Evolutionary conservation across 1,140 invertebrate species (phyloP).

Genomic region (Hyles vespertilio): DNA sequence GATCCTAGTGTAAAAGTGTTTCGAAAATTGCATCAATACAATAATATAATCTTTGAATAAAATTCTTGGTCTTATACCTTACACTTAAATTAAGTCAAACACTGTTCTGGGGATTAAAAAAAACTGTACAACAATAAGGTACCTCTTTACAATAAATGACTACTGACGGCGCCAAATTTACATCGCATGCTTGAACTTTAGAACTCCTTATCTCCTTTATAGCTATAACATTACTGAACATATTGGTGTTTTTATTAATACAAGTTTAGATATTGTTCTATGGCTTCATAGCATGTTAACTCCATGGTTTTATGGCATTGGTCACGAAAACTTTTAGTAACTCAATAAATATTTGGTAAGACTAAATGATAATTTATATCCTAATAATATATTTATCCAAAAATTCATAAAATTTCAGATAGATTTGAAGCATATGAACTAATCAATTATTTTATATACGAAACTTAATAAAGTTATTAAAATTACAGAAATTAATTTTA

Average conservation of each 20-base stretch:
- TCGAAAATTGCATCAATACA: constrained; percentile 71
- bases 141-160: constrained; percentile 54
- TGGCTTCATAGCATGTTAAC: constrained; percentile 2
- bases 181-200: constrained; percentile 35
- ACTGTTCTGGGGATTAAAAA: constrained; percentile 51
- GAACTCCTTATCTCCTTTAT: constrained; percentile 23
- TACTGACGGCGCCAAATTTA: constrained; percentile 46
- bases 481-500: too few relatives aligned
- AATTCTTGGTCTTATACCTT: constrained; percentile 66
- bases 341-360: too few relatives aligned
- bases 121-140: constrained; percentile 61
- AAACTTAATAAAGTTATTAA: too few relatives aligned
- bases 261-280: constrained; percentile 5
- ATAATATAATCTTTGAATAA: constrained; percentile 59
- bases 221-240: constrained; percentile 15
- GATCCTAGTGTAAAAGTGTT: constrained; percentile 72
- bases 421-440: too few relatives aligned
- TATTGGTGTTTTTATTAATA: neutral
- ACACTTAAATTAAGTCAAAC: constrained; percentile 65
- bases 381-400: neutral
- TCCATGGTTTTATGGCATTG: constrained; percentile 6
- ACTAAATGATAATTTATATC: neutral
- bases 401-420: too few relatives aligned
- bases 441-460: too few relatives aligned
- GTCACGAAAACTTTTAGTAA: too few relatives aligned